These are phyloP conservation scores for Argentina silus DNA, from an alignment of 2,797 vertebrate genomes.

Conservation along the genomic window DNA sequence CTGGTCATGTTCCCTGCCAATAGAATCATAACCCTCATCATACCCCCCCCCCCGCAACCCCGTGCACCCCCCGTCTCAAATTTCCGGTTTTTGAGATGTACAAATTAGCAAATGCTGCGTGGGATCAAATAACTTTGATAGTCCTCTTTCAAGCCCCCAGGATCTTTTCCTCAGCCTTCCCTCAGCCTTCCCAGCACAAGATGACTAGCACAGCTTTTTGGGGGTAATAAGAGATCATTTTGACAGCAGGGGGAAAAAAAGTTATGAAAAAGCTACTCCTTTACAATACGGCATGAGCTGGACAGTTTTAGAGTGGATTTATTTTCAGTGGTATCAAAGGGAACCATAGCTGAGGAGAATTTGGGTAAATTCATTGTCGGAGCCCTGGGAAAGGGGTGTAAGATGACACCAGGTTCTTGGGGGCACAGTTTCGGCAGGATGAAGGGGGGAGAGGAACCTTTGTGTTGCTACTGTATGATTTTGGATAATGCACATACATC, in stretches of 20 bases:
- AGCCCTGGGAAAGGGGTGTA: constrained; percentile 68
- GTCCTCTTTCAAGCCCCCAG: constrained; percentile 50
- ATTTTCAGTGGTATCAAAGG: constrained; percentile 62
- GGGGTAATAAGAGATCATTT: constrained; percentile 68
- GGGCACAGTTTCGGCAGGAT: constrained; percentile 63
- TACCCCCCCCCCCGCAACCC: constrained; percentile 25
- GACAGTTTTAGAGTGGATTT: constrained; percentile 60
- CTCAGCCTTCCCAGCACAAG: constrained; percentile 38
- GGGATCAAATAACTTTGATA: constrained; percentile 61
- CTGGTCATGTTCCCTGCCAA: constrained; percentile 57
- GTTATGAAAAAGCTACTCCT: constrained; percentile 21
- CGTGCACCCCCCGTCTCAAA: constrained; percentile 59
- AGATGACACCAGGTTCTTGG: constrained; percentile 65
- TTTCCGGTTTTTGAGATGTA: constrained; percentile 74
- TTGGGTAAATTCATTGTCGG: constrained; percentile 60
- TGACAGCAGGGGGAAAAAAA: constrained; percentile 36
- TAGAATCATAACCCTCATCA: constrained; percentile 62
- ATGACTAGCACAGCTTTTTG: constrained; percentile 61
- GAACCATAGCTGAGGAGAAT: constrained; percentile 38
- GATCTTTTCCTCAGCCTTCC: constrained; percentile 30
- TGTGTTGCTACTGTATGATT: constrained; percentile 61
- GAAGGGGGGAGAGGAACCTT: constrained; percentile 61
- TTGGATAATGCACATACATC: constrained; percentile 60
- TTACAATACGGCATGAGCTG: constrained; percentile 53
- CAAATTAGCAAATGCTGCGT: constrained; percentile 70